Evolutionary conservation across 2,888 invertebrate species (phyloP), one percentile per base, ranked within the genome.

Genomic region (Tanaodytes sp.): DNA sequence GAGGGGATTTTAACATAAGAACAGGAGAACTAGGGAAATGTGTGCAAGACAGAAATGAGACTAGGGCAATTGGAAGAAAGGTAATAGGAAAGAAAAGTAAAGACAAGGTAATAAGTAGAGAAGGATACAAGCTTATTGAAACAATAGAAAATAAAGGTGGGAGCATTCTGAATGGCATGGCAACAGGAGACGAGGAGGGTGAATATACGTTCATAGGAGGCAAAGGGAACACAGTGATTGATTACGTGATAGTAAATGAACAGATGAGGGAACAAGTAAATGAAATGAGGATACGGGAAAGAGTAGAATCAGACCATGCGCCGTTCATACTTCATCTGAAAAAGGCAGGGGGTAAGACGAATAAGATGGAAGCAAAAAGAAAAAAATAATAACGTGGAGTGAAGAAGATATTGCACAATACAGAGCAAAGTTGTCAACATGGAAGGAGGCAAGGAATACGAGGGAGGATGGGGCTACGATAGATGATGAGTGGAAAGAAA

Each of bases 281-380:
- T 6, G 2, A 11, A 4, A 3, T 33, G 3, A 2, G n/a, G 33
- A n/a, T 33, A n/a, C 2, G 3, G n/a, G 33, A 33, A 6, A 33
- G 33, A n/a, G n/a, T 33, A 33, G 33, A 33, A n/a, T 33, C 33
- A n/a, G 33, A 33, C 12, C 33, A 33, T 11, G 8, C 3, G n/a
- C 33, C 33, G 2, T 11, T 71, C 19, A 16, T 19, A 4, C 30
- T 65, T 19, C 19, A 18, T 11, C n/a, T 33, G 43, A 23, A 46
- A 54, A 40, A 27, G 2, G 36, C 49, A 46, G 27, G 9, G 27
- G 16, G 36, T 2, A 40, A 27, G 27, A 52, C 51, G 42, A 16
- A 46, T 23, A 31, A 31, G 15, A 16, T 12, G 11, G 14, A 54
- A 51, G 8, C 11, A 8, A 43, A 46, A 46, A 16, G 18, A 15